Conservation (phyloP, 2,113 vertebrate genomes). For the Corydoras sp. region DNA sequence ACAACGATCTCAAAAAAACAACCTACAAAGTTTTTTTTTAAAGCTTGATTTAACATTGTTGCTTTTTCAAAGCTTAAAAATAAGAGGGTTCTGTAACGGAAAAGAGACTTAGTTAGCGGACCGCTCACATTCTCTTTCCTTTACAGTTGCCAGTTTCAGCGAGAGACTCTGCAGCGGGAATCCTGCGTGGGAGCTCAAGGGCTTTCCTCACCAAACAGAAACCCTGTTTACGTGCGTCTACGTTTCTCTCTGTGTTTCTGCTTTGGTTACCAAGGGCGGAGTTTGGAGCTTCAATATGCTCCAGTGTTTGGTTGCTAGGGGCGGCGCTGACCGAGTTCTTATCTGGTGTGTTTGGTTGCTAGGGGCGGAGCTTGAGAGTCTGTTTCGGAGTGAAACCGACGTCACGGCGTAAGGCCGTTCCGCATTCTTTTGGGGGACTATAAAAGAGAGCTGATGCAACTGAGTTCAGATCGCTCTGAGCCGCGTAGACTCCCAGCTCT, state of each 20-base stretch:
- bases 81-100: background rate
- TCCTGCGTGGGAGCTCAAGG: constrained; percentile 19
- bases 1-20: no score
- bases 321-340: background rate
- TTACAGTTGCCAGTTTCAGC: background rate
- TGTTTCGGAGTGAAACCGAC: constrained; percentile 61
- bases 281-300: background rate
- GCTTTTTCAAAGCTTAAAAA: no score
- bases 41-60: no score
- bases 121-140: background rate
- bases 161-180: constrained; percentile 3
- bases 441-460: constrained; percentile 91
- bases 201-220: constrained; percentile 22
- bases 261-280: constrained; percentile 15
- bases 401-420: constrained; percentile 74
- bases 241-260: background rate
- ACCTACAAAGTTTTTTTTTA: no score
- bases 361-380: constrained; percentile 59
- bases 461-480: background rate
- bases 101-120: background rate
- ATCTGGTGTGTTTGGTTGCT: constrained; percentile 62
- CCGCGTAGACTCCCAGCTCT: background rate
- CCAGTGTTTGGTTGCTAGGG: constrained; percentile 9
- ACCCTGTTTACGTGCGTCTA: background rate
- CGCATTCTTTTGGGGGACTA: constrained; percentile 85